Evolutionary conservation across 1,140 invertebrate species (phyloP).

Genomic region (Caenorhabditis latens): DNA sequence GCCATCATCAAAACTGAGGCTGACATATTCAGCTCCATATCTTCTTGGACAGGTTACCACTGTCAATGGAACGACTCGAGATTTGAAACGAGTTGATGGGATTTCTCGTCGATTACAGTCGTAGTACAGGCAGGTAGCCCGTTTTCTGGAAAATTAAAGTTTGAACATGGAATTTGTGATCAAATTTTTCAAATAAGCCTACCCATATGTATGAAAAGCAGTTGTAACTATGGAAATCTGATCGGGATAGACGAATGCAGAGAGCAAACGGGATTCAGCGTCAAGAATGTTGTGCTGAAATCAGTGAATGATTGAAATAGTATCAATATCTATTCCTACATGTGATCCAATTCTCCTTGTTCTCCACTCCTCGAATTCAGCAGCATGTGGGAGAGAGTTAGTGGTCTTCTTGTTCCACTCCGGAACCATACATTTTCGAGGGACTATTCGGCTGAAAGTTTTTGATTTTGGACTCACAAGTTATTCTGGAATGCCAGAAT

Average conservation of each 20-base stretch:
- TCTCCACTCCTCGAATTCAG: conserved; percentile 2
- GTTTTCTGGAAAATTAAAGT: not conserved
- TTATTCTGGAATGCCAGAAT: not conserved
- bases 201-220: conserved; percentile 18
- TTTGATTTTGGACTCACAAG: not conserved
- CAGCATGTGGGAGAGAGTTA: not conserved
- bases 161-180: not conserved
- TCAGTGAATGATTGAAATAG: not conserved
- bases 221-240: conserved; percentile 27
- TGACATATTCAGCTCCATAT: not conserved
- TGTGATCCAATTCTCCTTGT: not conserved
- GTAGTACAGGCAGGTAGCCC: not conserved
- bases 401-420: conserved; percentile 6
- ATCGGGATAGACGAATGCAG: conserved; percentile 16
- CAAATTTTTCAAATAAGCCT: not conserved
- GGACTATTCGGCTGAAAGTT: conserved; percentile 23
- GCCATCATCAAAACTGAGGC: not conserved
- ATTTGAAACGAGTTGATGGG: not conserved
- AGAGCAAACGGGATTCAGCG: conserved; percentile 16
- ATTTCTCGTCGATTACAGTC: conserved; percentile 17
- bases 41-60: not conserved
- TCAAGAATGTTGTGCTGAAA: conserved; percentile 1
- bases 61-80: conserved; percentile 7
- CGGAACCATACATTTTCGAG: not conserved
- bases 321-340: not conserved